Conservation (phyloP, 1,140 invertebrate species). For the Pogonus chalceus region DNA sequence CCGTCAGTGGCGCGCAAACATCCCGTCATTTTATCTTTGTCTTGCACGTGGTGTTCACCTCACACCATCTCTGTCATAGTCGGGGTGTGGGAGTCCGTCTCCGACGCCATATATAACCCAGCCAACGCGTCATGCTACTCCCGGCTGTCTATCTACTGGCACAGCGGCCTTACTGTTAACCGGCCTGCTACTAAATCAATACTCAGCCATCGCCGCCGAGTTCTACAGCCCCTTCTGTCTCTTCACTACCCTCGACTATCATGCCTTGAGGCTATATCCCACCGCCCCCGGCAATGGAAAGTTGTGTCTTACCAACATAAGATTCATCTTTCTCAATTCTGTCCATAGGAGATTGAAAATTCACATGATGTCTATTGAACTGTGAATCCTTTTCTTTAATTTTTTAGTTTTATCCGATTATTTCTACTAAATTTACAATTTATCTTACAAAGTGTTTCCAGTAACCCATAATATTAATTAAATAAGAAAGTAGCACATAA, state of each 20-base stretch:
- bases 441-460: too few relatives aligned
- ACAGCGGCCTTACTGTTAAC: slow-evolving; percentile 30
- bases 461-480: too few relatives aligned
- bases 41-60: background rate
- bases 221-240: slow-evolving; percentile 19
- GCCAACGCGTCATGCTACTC: slow-evolving; percentile 27
- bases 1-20: slow-evolving; percentile 6
- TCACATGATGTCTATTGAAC: too few relatives aligned
- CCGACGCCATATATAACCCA: slow-evolving; percentile 32
- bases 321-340: background rate
- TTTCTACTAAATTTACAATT: too few relatives aligned
- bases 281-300: background rate
- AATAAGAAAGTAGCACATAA: too few relatives aligned
- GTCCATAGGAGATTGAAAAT: slow-evolving; percentile 1
- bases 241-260: slow-evolving; percentile 25
- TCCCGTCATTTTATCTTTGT: background rate
- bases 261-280: too few relatives aligned
- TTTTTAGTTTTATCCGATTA: too few relatives aligned
- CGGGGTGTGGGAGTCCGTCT: slow-evolving; percentile 25
- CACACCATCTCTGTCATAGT: slow-evolving; percentile 19
- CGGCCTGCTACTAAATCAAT: slow-evolving; percentile 36
- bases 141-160: slow-evolving; percentile 33
- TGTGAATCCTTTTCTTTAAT: too few relatives aligned
- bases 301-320: background rate
- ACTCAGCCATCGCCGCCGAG: slow-evolving; percentile 23